These are phyloP conservation scores for Gerris lacustris DNA, from an alignment of 2,888 invertebrate species.

Conservation along the genomic window DNA sequence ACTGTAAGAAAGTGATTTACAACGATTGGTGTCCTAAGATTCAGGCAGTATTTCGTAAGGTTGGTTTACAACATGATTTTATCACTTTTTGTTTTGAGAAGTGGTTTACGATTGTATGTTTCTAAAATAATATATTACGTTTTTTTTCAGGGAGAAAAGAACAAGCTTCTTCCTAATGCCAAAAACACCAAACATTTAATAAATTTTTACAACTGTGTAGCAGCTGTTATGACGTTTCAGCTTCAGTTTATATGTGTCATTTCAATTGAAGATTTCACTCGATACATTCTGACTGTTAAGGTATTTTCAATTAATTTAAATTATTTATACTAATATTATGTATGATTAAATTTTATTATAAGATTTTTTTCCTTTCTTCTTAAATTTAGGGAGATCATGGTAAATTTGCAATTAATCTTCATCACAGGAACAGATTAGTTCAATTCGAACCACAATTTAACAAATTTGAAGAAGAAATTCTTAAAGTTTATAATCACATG, in stretches of 20 bases:
- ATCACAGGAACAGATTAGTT: slow-evolving; percentile 48
- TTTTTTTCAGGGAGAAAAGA: slow-evolving; percentile 48
- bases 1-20: slow-evolving; percentile 42
- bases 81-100: neutral
- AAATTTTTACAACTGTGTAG: slow-evolving; percentile 73
- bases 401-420: slow-evolving; percentile 47
- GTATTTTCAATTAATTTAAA: neutral
- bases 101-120: neutral
- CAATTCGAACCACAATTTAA: slow-evolving; percentile 63
- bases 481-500: slow-evolving; percentile 60
- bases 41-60: slow-evolving; percentile 49
- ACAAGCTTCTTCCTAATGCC: slow-evolving; percentile 53
- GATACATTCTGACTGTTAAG: slow-evolving; percentile 47
- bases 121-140: neutral
- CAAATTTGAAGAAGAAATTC: slow-evolving; percentile 56
- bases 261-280: slow-evolving; percentile 64
- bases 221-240: slow-evolving; percentile 77
- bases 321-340: neutral
- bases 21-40: slow-evolving; percentile 54
- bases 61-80: slow-evolving; percentile 31
- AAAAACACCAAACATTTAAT: slow-evolving; percentile 52
- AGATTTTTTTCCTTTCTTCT: neutral
- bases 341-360: neutral
- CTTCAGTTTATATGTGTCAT: slow-evolving; percentile 67
- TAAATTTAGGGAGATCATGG: neutral